phyloP scores from a whole-genome alignment of 1,140 invertebrate species.

The Diabrotica undecimpunctata region DNA sequence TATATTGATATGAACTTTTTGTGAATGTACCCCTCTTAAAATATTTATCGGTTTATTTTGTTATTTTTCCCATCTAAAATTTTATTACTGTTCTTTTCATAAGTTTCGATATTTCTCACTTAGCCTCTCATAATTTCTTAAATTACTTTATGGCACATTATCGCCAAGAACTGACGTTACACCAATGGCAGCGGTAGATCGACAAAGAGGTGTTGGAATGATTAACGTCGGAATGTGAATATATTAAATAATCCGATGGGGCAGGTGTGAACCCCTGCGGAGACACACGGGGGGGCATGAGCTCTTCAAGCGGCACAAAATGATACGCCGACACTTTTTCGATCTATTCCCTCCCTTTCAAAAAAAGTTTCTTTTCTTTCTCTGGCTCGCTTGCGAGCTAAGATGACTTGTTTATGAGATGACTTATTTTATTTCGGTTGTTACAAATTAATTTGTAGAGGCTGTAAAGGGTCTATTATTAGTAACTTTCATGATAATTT shows the following conservation, averaged over 20 bases:
- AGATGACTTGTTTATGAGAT: slow-evolving; percentile 2
- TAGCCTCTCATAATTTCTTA: no score
- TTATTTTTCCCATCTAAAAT: no score
- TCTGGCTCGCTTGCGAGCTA: neutral
- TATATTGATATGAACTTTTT: no score
- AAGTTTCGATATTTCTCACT: no score
- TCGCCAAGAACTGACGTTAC: neutral
- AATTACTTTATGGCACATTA: no score
- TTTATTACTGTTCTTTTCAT: no score
- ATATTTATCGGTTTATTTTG: no score
- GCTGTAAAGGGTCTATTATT: neutral
- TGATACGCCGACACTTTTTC: slow-evolving; percentile 12
- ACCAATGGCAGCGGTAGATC: slow-evolving; percentile 25
- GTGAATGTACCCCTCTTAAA: no score
- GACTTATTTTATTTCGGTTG: neutral
- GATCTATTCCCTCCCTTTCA: neutral
- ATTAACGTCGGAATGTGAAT: slow-evolving; percentile 45
- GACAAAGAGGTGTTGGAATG: slow-evolving; percentile 42
- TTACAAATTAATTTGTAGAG: neutral
- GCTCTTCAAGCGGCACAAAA: slow-evolving; percentile 16
- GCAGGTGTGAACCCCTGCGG: slow-evolving; percentile 40
- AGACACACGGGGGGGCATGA: slow-evolving; percentile 29
- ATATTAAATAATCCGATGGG: slow-evolving; percentile 45
- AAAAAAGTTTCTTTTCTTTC: neutral
- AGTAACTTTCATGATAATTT: neutral